A percentile compares a stretch with the other conserved stretches of the same genome.
Conservation (phyloP, 2,888 invertebrate species). For the Thymelicus lineola region DNA sequence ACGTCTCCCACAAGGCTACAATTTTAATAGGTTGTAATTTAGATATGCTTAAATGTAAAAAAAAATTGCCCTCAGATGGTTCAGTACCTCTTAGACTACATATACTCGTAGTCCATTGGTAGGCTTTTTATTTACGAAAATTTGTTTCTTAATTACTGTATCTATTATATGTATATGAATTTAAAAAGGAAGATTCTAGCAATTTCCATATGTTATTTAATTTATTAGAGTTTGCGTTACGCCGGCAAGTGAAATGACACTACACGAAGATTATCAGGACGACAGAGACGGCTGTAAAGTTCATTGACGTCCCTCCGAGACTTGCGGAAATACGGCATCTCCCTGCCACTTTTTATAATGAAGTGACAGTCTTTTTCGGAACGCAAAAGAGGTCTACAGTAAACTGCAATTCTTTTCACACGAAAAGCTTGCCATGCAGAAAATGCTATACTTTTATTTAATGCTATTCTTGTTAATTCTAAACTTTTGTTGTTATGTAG, state of each 20-base stretch:
- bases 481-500: no score
- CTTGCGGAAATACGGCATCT: slow-evolving; percentile 19
- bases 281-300: slow-evolving; percentile 30
- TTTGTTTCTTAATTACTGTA: neutral
- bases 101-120: no score
- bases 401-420: slow-evolving; percentile 7
- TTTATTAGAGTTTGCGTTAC: neutral
- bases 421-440: neutral
- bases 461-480: no score
- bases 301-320: slow-evolving; percentile 27
- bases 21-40: no score
- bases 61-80: no score
- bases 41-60: no score
- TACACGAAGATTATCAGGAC: slow-evolving; percentile 19
- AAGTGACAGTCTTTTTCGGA: slow-evolving; percentile 24
- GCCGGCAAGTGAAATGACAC: slow-evolving; percentile 28
- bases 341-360: slow-evolving; percentile 29
- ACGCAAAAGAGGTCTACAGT: slow-evolving; percentile 8
- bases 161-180: neutral
- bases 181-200: neutral
- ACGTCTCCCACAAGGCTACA: no score
- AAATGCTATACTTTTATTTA: neutral
- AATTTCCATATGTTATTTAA: neutral
- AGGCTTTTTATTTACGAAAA: neutral
- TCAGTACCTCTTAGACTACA: no score